A percentile compares a stretch with the other conserved stretches of the same genome.
These are phyloP conservation scores for Orchesella cincta DNA, from an alignment of 1,140 invertebrate genomes.

Conservation along the genomic window DNA sequence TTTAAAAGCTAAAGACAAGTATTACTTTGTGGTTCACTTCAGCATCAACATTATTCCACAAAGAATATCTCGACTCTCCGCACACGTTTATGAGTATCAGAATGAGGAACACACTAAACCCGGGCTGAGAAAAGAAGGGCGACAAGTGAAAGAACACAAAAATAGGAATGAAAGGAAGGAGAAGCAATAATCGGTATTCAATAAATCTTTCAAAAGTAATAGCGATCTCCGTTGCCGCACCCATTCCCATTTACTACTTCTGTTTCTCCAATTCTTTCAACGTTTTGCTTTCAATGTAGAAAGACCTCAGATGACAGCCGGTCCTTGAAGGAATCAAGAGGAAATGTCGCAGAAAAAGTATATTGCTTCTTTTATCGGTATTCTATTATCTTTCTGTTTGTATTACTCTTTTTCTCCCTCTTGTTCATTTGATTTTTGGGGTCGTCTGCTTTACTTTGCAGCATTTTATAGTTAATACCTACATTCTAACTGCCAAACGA, in stretches of 20 bases:
- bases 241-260: neutral
- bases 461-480: too few species aligned
- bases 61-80: too few species aligned
- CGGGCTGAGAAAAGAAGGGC: neutral
- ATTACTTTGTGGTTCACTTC: too few species aligned
- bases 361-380: neutral
- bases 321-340: slow-evolving; percentile 17
- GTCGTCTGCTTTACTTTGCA: too few species aligned
- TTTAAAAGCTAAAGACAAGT: too few species aligned
- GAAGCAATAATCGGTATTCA: slow-evolving; percentile 23
- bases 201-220: slow-evolving; percentile 30
- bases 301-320: slow-evolving; percentile 27
- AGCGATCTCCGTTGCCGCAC: slow-evolving; percentile 25
- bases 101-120: too few species aligned
- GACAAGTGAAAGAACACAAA: slow-evolving; percentile 1
- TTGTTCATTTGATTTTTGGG: too few species aligned
- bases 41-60: too few species aligned
- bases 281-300: too few species aligned
- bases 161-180: neutral
- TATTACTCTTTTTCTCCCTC: neutral
- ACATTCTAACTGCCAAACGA: too few species aligned
- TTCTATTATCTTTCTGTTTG: neutral
- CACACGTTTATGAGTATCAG: too few species aligned
- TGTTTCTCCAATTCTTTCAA: slow-evolving; percentile 23
- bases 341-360: slow-evolving; percentile 24